Evolutionary conservation across 2,888 invertebrate genomes (phyloP).

Genomic region (Drosophila multiciliata): DNA sequence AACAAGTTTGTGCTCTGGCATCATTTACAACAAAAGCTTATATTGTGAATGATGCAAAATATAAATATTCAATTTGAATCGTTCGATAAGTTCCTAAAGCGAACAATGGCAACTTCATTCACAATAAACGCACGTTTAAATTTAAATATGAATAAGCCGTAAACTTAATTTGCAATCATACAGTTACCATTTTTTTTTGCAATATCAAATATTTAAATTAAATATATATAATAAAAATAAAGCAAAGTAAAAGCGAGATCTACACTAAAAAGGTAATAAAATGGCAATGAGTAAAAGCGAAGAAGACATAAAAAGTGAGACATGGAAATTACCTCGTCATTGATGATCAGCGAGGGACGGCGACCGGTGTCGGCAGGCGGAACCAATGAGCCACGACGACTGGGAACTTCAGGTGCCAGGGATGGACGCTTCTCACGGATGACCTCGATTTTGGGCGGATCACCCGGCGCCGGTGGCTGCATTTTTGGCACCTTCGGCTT

Average conservation of each 20-base stretch:
- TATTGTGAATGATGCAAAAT: not conserved
- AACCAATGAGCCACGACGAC: constrained; percentile 93
- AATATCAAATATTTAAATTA: not conserved
- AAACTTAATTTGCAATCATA: not conserved
- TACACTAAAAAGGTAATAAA: not conserved
- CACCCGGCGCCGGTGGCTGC: constrained; percentile 87
- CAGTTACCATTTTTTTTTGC: not conserved
- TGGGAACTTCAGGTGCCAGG: constrained; percentile 88
- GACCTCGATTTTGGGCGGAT: constrained; percentile 94
- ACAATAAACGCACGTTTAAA: not conserved
- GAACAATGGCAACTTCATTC: not conserved
- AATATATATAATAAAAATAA: not conserved
- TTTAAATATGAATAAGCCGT: not conserved
- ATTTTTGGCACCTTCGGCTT: constrained; percentile 88
- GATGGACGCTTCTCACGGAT: constrained; percentile 94
- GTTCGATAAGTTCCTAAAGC: not conserved
- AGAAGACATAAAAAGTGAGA: not conserved
- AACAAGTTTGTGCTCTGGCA: not conserved
- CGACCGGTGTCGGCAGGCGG: constrained; percentile 93
- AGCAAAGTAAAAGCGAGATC: not conserved
- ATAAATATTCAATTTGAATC: not conserved
- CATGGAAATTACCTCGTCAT: constrained; percentile 92
- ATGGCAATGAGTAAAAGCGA: not conserved
- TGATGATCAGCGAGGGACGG: constrained; percentile 95
- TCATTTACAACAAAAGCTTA: not conserved